Evolutionary conservation across 2,797 vertebrate genomes (phyloP).

Genomic region (Ptychobarbus kaznakovi): DNA sequence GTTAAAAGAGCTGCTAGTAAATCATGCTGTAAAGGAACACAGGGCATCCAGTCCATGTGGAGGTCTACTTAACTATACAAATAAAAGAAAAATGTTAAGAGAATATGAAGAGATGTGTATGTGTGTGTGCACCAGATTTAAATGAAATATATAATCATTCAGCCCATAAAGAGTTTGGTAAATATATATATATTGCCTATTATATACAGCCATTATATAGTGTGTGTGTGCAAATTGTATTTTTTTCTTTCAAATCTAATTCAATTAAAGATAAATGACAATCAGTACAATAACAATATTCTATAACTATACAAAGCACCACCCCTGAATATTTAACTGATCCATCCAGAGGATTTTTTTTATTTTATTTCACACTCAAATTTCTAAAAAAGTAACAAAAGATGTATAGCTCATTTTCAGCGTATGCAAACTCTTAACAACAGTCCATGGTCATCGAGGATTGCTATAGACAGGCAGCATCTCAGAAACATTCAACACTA

Average conservation of each 20-base stretch:
- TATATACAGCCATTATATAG: slow-evolving; percentile 66
- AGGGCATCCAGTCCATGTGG: slow-evolving; percentile 63
- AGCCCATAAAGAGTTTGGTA: slow-evolving; percentile 65
- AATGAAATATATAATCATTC: slow-evolving; percentile 59
- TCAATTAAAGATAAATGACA: slow-evolving; percentile 85
- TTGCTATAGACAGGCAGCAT: slow-evolving; percentile 79
- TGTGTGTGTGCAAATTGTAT: slow-evolving; percentile 72
- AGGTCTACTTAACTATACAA: slow-evolving; percentile 66
- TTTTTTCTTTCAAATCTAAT: slow-evolving; percentile 65
- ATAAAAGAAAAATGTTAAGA: slow-evolving; percentile 48
- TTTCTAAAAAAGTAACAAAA: slow-evolving; percentile 65
- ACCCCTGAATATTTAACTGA: slow-evolving; percentile 73
- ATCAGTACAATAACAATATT: slow-evolving; percentile 77
- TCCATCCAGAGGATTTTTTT: slow-evolving; percentile 52
- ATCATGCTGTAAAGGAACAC: slow-evolving; percentile 78
- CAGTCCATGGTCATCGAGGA: slow-evolving; percentile 80
- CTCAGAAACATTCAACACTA: slow-evolving; percentile 76
- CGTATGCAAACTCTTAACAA: slow-evolving; percentile 77
- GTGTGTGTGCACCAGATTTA: slow-evolving; percentile 89
- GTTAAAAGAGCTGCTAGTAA: slow-evolving; percentile 81
- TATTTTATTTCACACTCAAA: slow-evolving; percentile 24
- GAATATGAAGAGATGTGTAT: slow-evolving; percentile 69
- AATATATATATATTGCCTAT: slow-evolving; percentile 63
- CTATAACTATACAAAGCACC: slow-evolving; percentile 84
- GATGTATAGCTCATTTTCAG: slow-evolving; percentile 62